Evolutionary conservation across 2,113 vertebrate genomes (phyloP).

Genomic region (Platichthys stellatus): DNA sequence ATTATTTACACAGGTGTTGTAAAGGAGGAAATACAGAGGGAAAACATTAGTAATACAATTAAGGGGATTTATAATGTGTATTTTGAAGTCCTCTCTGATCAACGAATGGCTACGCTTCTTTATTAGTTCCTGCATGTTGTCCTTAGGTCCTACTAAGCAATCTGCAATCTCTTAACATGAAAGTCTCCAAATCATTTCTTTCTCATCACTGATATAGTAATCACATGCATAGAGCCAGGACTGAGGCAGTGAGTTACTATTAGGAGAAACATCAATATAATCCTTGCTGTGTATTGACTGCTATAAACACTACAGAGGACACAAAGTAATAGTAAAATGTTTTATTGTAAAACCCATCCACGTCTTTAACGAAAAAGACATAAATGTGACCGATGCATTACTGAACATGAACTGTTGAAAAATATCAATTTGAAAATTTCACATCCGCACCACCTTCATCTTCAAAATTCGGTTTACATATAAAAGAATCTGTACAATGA

Average conservation of each 20-base stretch:
- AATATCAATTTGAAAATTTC: constrained; percentile 23
- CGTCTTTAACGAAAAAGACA: constrained; percentile 33
- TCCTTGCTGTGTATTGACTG: not conserved
- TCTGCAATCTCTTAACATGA: not conserved
- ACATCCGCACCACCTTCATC: constrained; percentile 13
- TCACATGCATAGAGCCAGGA: not conserved
- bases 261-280: too few species aligned
- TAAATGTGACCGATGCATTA: constrained; percentile 13
- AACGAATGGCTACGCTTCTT: not conserved
- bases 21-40: not conserved
- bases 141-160: not conserved
- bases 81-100: not conserved
- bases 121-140: not conserved
- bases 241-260: not conserved
- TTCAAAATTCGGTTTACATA: not conserved
- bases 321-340: constrained; percentile 36
- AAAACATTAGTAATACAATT: not conserved
- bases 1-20: not conserved
- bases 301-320: not conserved
- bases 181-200: constrained; percentile 32
- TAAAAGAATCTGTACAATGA: constrained; percentile 1
- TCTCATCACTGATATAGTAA: not conserved
- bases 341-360: constrained; percentile 56
- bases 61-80: not conserved
- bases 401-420: constrained; percentile 20